phyloP scores from a whole-genome alignment of 1,140 invertebrate genomes.

The Conus ventricosus region DNA sequence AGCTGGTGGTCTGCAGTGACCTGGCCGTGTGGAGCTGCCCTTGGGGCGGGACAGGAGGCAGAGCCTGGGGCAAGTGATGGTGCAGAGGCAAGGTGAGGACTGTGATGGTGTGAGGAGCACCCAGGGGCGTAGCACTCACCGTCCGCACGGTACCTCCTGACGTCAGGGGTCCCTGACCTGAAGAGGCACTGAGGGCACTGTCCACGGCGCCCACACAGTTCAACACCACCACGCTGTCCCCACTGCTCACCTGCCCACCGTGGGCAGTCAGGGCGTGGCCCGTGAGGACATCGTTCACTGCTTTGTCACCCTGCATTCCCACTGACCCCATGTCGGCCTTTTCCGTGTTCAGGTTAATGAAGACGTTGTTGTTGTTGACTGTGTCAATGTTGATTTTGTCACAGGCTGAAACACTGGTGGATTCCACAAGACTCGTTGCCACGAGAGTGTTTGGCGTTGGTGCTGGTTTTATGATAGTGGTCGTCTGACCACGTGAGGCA shows the following conservation, averaged over 20 bases:
- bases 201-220: neutral
- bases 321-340: neutral
- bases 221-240: neutral
- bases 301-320: neutral
- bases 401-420: neutral
- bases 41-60: neutral
- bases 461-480: neutral
- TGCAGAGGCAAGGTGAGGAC: constrained; percentile 15
- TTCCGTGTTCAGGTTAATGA: constrained; percentile 12
- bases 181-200: neutral
- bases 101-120: neutral
- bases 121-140: neutral
- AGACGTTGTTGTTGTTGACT: constrained; percentile 29
- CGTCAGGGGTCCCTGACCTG: neutral
- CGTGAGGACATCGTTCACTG: neutral
- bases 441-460: neutral
- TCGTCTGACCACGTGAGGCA: neutral
- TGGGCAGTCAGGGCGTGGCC: neutral
- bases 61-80: neutral
- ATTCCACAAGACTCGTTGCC: neutral
- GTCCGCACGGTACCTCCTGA: neutral
- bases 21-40: neutral
- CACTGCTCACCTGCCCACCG: neutral
- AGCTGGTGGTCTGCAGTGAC: neutral
- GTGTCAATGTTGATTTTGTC: constrained; percentile 18